Conservation (phyloP, 1,140 invertebrate genomes). For the Colletes gigas region DNA sequence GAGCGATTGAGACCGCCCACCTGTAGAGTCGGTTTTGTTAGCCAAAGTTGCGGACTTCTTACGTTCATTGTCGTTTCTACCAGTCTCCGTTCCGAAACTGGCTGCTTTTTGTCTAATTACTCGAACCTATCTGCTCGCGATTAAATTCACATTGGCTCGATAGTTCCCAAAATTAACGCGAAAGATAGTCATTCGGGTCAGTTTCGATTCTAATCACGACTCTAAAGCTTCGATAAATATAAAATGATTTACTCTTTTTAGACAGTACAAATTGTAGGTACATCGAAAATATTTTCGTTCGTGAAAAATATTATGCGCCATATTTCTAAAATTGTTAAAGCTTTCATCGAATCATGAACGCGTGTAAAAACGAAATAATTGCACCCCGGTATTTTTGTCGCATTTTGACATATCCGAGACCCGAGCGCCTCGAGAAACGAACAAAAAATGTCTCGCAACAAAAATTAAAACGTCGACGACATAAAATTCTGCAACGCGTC, state of each 20-base stretch:
- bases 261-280: no score
- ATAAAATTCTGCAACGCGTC: not conserved
- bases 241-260: no score
- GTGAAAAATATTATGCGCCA: no score
- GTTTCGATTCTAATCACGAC: no score
- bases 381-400: not conserved
- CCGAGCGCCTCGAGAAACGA: not conserved
- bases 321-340: no score
- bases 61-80: constrained; percentile 24
- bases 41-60: constrained; percentile 41
- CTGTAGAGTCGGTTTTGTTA: constrained; percentile 57
- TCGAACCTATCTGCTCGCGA: not conserved
- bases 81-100: not conserved
- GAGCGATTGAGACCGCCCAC: constrained; percentile 43
- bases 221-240: no score
- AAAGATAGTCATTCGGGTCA: no score
- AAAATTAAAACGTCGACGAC: not conserved
- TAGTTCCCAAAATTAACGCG: not conserved
- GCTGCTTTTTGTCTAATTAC: constrained; percentile 13
- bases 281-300: no score
- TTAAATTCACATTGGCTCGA: constrained; percentile 33
- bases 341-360: no score
- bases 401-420: not conserved
- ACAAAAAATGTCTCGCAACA: not conserved
- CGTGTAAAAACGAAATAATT: not conserved